phyloP scores from a whole-genome alignment of 2,888 invertebrate species.

The Pristionchus mayeri region DNA sequence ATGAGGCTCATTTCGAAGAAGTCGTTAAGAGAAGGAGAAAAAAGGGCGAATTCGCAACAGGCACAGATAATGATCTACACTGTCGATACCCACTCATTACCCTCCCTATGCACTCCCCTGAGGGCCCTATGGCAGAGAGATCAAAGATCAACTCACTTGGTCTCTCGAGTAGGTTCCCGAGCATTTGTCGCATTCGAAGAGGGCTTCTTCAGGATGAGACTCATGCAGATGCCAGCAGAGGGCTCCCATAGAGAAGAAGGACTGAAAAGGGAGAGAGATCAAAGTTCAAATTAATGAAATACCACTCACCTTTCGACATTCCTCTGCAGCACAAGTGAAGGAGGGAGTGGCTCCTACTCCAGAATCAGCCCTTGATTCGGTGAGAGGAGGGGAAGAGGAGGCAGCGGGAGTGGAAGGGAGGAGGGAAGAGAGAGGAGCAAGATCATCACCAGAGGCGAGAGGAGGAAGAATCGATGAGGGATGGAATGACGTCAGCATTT shows the following conservation, averaged over 20 bases:
- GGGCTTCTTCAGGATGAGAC: slow-evolving; percentile 58
- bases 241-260: slow-evolving; percentile 58
- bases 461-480: background rate
- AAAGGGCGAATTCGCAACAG: slow-evolving; percentile 23
- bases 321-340: background rate
- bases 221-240: slow-evolving; percentile 65
- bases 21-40: background rate
- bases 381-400: slow-evolving; percentile 30
- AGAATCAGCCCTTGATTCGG: background rate
- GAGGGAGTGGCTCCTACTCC: background rate
- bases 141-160: slow-evolving; percentile 54
- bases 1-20: slow-evolving; percentile 38
- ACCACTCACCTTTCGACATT: slow-evolving; percentile 47
- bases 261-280: slow-evolving; percentile 60
- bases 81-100: background rate
- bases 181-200: slow-evolving; percentile 61
- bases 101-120: background rate
- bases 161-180: slow-evolving; percentile 56
- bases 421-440: slow-evolving; percentile 12
- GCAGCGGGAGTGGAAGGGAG: background rate
- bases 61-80: slow-evolving; percentile 15
- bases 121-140: background rate
- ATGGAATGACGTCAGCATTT: slow-evolving; percentile 2
- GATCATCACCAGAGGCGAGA: background rate
- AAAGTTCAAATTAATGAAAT: no score